A percentile compares a stretch with the other conserved stretches of the same genome.
These are phyloP conservation scores for Neodiprion fabricii DNA, from an alignment of 1,140 invertebrate species.

Conservation along the genomic window DNA sequence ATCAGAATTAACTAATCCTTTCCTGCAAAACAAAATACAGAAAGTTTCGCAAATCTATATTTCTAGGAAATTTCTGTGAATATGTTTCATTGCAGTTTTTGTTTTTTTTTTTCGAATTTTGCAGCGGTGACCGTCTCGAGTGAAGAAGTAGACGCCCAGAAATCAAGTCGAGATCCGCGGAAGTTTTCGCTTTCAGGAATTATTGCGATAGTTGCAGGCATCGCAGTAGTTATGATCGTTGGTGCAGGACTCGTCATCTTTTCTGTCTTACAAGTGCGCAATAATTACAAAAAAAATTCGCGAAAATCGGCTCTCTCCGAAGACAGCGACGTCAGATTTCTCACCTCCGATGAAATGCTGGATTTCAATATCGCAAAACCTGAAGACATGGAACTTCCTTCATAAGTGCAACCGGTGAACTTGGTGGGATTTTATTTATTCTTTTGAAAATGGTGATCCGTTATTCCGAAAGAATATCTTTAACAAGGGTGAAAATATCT, in stretches of 20 bases:
- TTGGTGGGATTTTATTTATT: too few species aligned
- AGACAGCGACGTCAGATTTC: constrained; percentile 65
- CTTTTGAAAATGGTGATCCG: constrained; percentile 31
- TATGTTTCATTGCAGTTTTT: too few species aligned
- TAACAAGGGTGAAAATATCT: constrained; percentile 10
- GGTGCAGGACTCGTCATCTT: constrained; percentile 32
- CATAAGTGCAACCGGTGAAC: too few species aligned
- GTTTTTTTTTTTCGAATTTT: too few species aligned
- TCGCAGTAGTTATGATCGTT: constrained; percentile 37
- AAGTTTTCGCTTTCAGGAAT: constrained; percentile 41
- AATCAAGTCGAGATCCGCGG: neutral
- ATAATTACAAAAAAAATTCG: constrained; percentile 45
- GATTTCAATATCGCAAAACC: constrained; percentile 63
- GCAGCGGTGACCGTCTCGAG: too few species aligned
- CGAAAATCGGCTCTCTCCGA: constrained; percentile 53
- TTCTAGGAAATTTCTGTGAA: too few species aligned
- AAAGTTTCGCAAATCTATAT: too few species aligned
- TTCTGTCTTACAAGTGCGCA: constrained; percentile 44
- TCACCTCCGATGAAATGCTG: constrained; percentile 64
- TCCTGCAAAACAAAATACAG: too few species aligned
- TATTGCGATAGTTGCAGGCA: constrained; percentile 44
- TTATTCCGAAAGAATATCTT: constrained; percentile 4
- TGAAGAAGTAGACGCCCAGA: neutral
- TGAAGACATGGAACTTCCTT: constrained; percentile 36
- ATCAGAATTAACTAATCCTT: too few species aligned